phyloP scores from a whole-genome alignment of 2,113 vertebrate species.

The Odocoileus hemionus region DNA sequence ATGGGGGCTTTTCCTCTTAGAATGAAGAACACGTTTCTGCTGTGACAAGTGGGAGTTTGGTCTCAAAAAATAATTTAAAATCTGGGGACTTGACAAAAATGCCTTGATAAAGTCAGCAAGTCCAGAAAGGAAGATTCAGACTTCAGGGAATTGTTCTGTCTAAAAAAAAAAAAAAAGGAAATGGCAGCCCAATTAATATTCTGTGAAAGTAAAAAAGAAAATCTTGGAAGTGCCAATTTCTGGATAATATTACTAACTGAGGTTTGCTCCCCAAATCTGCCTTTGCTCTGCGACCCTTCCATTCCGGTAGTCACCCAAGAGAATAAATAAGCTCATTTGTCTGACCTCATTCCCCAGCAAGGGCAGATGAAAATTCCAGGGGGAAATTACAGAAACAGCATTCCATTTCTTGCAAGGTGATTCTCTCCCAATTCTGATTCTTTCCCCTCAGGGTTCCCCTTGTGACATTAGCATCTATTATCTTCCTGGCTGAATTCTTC shows the following conservation, averaged over 20 bases:
- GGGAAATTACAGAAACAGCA: not conserved
- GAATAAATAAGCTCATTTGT: constrained; percentile 23
- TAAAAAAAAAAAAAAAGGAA: not conserved
- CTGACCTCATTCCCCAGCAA: constrained; percentile 32
- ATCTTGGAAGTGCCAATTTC: not conserved
- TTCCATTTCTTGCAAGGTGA: not conserved
- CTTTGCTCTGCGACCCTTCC: not conserved
- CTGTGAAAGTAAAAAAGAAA: not conserved
- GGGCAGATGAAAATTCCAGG: not conserved
- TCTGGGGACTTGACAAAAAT: constrained; percentile 28
- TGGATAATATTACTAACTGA: not conserved
- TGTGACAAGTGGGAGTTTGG: not conserved
- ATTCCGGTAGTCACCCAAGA: not conserved
- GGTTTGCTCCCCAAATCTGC: not conserved
- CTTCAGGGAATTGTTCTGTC: constrained; percentile 44
- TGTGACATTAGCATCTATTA: constrained; percentile 26
- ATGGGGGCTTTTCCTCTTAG: not conserved
- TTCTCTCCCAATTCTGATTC: not conserved
- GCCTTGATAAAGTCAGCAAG: constrained; percentile 10
- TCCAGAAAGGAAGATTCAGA: constrained; percentile 12
- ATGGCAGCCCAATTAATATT: constrained; percentile 55
- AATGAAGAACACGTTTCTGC: not conserved
- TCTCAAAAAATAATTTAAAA: constrained; percentile 42
- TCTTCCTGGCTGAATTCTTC: constrained; percentile 35
- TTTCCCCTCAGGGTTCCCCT: not conserved